Base-by-base conservation (phyloP, 30 jellyfish, hydroid and myxozoan species). In the Rhopilema esculentum region DNA sequence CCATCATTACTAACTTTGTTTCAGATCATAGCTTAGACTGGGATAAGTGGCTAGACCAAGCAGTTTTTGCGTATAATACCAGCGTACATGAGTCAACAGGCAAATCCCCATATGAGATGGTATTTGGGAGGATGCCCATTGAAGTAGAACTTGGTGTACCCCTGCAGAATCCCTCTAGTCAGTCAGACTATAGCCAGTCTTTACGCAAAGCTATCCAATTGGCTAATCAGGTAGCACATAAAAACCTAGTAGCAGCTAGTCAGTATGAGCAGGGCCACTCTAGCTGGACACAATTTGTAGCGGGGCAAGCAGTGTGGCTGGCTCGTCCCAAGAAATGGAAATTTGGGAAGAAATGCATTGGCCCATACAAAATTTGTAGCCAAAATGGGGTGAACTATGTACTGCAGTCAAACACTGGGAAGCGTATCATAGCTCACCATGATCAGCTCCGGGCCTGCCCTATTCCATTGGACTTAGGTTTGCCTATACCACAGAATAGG, bases 281-380 rank as follows among this genome's bases (percentile, higher is more conserved):
- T 23, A 32, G 28, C 80, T 83, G 91, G 92, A 27, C 48, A 66
- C 92, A 85, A 17, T 69, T 83, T 69, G 86, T 15, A 69, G 72
- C 80, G 51, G 79, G 92, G 1, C 85, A 68, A 57, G 28, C 86
- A 6, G 92, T 83, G 69, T 83, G 86, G 92, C 31, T 83, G 61
- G 23, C 79, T 79, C 92, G 92, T 28, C 92, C 92, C 67, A 83
- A 83, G 86, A 83, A 69, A 18, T 83, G 83, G 91, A 82, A 82
- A 63, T 82, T 82, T 23, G 82, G 91, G 83, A 30, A 64, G 91
- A 66, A 69, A 50, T 83, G 86, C 86, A 49, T 61, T 71, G 92
- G 86, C 79, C 92, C 92, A 49, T 70, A 83, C 85, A 68, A 23
- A 68, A 68, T 83, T 63, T 2, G 79, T 57, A 27, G 86, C 69